phyloP scores from a whole-genome alignment of 2,113 vertebrate genomes.

The Balaeniceps rex region DNA sequence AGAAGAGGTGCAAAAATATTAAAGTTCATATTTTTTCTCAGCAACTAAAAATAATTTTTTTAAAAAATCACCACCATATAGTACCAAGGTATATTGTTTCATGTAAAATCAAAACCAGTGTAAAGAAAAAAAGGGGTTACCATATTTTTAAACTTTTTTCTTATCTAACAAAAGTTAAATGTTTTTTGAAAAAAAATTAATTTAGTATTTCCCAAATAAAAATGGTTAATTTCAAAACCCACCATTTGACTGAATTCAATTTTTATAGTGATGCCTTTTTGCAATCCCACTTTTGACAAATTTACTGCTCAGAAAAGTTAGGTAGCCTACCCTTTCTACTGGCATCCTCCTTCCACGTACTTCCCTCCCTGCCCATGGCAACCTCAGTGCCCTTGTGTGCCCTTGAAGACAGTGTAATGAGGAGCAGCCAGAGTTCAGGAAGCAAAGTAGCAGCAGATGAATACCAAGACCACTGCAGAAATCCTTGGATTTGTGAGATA shows the following conservation, averaged over 20 bases:
- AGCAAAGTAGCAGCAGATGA: neutral
- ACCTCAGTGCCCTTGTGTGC: neutral
- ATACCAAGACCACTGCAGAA: neutral
- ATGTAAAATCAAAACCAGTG: neutral
- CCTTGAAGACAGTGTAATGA: neutral
- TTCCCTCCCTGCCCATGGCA: neutral
- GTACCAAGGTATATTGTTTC: neutral
- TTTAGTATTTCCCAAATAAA: neutral
- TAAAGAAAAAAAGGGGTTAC: neutral
- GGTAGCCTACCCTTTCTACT: neutral
- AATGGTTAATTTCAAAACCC: neutral
- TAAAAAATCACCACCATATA: neutral
- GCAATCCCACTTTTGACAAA: neutral
- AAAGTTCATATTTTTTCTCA: neutral
- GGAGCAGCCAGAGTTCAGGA: neutral
- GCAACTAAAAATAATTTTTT: neutral
- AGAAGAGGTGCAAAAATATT: neutral
- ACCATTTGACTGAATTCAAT: neutral
- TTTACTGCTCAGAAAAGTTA: neutral
- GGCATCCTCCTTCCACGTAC: neutral
- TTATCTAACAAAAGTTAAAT: neutral
- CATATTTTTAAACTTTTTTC: neutral
- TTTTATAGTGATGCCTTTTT: neutral
- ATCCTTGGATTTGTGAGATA: neutral
- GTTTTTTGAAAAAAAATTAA: accelerated